Evolutionary conservation across 2,113 vertebrate genomes (phyloP), one percentile per base, ranked within the genome.

Genomic region (Osmerus mordax): DNA sequence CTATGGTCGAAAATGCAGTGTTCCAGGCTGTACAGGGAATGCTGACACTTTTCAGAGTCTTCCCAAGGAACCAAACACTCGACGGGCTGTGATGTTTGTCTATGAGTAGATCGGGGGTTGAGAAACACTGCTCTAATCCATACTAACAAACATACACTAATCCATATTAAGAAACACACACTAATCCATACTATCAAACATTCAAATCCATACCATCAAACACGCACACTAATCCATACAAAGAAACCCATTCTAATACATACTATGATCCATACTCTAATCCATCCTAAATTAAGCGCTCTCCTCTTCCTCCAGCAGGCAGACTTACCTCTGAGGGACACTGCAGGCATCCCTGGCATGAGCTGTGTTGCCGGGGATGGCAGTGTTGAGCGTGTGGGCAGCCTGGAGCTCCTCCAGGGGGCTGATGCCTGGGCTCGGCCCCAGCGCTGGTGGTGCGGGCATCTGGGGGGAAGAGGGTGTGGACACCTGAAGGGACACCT

Each of bases 241-340:
- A 47, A 47, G 41, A 47, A 47, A 47, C 41, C 41, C 41, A 47
- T 47, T 47, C 41, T 11, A 12, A 6, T 14, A 67, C 23, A 5
- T 18, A 14, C 8, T 14, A 11, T 61, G 60, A 23, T 32, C 47
- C 5, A n/a, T 36, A 9, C 15, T 55, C 3, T 4, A 23, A 19
- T 60, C 23, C 4, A 25, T 62, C 12, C 60, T 29, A 29, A 15
- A 15, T 51, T 18, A 41, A 65, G 19, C 36, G 3, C 18, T 51
- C 3, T 36, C 25, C n/a, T 36, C 18, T 15, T 65, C 2, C 8
- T 19, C 4, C 2, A 9, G 32, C n/a, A 18, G 28, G 63, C 12
- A 41, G 65, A 3, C n/a, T 65, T 83, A 91, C 90, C 90, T 90
- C 56, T 78, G 86, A 9, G 80, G 77, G 41, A 81, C 65, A 0